These are phyloP conservation scores for Cataglyphis rosenhaueri DNA, from an alignment of 2,888 invertebrate genomes.

Conservation along the genomic window DNA sequence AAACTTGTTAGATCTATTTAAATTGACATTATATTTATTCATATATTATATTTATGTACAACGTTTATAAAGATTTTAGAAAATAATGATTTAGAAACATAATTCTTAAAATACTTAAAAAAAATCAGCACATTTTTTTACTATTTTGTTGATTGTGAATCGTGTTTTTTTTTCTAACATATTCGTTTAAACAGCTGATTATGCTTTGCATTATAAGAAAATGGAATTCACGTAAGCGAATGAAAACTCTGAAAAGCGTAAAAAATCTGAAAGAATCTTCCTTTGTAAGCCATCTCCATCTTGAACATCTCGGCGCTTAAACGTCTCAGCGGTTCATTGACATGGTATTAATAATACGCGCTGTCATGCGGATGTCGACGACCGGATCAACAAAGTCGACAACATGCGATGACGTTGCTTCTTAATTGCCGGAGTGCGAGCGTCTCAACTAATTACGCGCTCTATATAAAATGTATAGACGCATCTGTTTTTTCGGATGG, in stretches of 20 bases:
- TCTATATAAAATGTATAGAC: slow-evolving; percentile 46
- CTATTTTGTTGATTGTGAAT: not conserved
- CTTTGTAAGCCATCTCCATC: slow-evolving; percentile 6
- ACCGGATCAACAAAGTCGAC: slow-evolving; percentile 56
- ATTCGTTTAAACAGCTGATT: not conserved
- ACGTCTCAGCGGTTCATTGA: slow-evolving; percentile 75
- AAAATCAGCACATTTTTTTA: not conserved
- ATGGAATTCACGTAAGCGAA: not conserved
- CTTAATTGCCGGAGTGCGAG: slow-evolving; percentile 58
- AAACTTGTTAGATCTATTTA: not conserved
- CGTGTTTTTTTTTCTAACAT: not conserved
- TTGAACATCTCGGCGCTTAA: slow-evolving; percentile 60
- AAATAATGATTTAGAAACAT: not conserved
- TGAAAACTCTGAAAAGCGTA: not conserved
- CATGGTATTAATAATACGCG: slow-evolving; percentile 66
- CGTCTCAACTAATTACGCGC: slow-evolving; percentile 65
- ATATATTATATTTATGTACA: not conserved
- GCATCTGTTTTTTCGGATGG: slow-evolving; percentile 19
- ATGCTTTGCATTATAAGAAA: not conserved
- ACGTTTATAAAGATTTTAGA: not conserved
- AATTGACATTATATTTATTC: not conserved
- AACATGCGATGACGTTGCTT: slow-evolving; percentile 64
- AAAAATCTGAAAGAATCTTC: not conserved
- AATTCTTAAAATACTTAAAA: not conserved
- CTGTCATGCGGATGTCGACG: slow-evolving; percentile 63